Conservation (phyloP, 2,113 vertebrate genomes). For the Oreochromis spilurus region DNA sequence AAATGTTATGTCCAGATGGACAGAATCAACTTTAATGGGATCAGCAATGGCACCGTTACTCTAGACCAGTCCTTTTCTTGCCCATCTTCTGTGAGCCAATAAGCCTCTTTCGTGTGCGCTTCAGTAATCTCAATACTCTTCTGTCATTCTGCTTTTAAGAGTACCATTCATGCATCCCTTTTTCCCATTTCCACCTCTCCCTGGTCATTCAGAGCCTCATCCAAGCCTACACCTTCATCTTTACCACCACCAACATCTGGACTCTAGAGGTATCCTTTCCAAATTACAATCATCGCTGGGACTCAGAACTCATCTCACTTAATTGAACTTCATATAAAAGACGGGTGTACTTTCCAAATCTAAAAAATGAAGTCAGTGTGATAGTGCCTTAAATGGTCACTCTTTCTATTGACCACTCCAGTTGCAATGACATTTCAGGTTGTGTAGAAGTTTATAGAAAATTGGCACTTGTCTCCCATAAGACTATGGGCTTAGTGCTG, state of each 20-base stretch:
- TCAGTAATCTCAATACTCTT: background rate
- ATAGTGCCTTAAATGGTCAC: background rate
- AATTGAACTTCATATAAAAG: background rate
- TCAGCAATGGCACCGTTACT: background rate
- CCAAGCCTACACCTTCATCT: background rate
- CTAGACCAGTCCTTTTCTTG: background rate
- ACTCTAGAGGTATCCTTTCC: background rate
- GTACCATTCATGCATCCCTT: background rate
- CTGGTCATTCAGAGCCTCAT: background rate
- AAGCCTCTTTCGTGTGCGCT: background rate
- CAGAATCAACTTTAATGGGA: background rate
- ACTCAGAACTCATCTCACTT: background rate
- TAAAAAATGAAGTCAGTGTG: background rate
- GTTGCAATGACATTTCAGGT: background rate
- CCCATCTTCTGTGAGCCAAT: background rate
- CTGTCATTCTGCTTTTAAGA: background rate
- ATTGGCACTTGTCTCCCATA: background rate
- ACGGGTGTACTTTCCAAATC: background rate
- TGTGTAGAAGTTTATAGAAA: background rate
- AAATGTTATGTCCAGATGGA: fast-evolving
- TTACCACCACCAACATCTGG: background rate
- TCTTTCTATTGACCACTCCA: background rate
- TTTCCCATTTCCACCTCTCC: background rate
- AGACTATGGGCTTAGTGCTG: background rate
- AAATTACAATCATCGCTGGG: background rate